Evolutionary conservation across 2,888 invertebrate species (phyloP), one percentile per base, ranked within the genome.

Genomic region (Cataglyphis altisquamis): DNA sequence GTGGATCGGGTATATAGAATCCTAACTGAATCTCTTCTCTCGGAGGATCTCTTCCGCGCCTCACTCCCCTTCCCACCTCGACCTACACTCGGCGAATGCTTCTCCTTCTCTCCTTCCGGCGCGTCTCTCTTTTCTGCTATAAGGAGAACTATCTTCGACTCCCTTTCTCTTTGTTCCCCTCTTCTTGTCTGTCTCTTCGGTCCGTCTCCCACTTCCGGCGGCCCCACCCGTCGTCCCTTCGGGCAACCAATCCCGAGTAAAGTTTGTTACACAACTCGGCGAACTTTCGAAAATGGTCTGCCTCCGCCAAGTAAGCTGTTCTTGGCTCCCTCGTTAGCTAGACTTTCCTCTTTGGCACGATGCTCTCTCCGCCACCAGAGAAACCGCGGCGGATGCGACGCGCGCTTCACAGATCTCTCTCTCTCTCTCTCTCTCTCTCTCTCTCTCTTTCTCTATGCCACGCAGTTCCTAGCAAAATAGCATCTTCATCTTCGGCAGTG

Each of bases 231-330:
- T 91, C 91, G 90, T 92, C 92, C 93, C 93, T 92, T 92, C 92
- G 91, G 93, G 94, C 94, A 93, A 94, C 94, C 94, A 94, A 94
- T 94, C 94, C 94, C 90, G 92, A 94, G 93, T 92, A 94, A 94
- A 94, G 94, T 94, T 94, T 94, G 94, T 94, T 94, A 94, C 92
- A 94, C 94, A 94, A 94, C 94, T 94, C 92, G 92, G 91, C 88
- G 93, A 93, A 93, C 93, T 92, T 92, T 91, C 88, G 92, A 92
- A 93, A 93, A 93, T 93, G 93, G 92, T 91, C 93, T 91, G 90
- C 92, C 90, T 92, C 89, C 90, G 92, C 90, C 91, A 90, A 91
- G 91, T 91, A 91, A 91, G 91, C 91, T 91, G 92, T 91, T 92
- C 91, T 89, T 90, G 88, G 91, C 88, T 91, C 90, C 90, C 92